Percentiles rank a stretch among this genome's conserved stretches.
These are phyloP conservation scores for Alligator sinensis DNA, from an alignment of 2,113 vertebrate species.

Conservation along the genomic window DNA sequence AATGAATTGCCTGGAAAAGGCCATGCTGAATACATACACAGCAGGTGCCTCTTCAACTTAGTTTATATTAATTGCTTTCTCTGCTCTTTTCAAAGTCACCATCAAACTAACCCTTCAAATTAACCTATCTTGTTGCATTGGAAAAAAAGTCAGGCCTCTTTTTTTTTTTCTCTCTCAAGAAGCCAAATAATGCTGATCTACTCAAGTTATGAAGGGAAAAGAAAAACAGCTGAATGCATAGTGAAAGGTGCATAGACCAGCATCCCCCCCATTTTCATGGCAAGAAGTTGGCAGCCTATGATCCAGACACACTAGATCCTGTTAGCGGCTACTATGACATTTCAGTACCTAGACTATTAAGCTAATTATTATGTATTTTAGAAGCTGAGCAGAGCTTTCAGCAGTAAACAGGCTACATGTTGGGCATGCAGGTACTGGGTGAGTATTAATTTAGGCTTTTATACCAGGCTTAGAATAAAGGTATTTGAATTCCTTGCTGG, in stretches of 20 bases:
- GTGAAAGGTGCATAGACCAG: background rate
- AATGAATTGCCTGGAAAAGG: slow-evolving; percentile 62
- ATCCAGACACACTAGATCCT: background rate
- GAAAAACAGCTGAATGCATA: background rate
- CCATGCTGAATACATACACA: slow-evolving; percentile 44
- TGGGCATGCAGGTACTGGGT: background rate
- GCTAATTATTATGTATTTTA: background rate
- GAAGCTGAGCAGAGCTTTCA: background rate
- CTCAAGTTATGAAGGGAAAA: background rate
- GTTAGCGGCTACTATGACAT: background rate
- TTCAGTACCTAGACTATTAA: background rate
- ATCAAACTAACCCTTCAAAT: slow-evolving; percentile 35
- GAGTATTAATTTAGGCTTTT: background rate
- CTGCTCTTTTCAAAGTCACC: slow-evolving; percentile 35
- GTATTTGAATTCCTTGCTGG: background rate
- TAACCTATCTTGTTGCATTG: slow-evolving; percentile 7
- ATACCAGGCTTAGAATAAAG: background rate
- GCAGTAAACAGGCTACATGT: background rate
- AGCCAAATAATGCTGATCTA: background rate
- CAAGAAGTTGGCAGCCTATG: background rate
- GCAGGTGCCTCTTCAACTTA: slow-evolving; percentile 49
- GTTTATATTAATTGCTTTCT: slow-evolving; percentile 54
- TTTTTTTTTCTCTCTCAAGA: background rate
- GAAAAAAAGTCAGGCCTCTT: background rate
- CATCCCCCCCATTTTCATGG: background rate